Conservation (phyloP, 2,797 vertebrate species). For the Poecilia picta region DNA sequence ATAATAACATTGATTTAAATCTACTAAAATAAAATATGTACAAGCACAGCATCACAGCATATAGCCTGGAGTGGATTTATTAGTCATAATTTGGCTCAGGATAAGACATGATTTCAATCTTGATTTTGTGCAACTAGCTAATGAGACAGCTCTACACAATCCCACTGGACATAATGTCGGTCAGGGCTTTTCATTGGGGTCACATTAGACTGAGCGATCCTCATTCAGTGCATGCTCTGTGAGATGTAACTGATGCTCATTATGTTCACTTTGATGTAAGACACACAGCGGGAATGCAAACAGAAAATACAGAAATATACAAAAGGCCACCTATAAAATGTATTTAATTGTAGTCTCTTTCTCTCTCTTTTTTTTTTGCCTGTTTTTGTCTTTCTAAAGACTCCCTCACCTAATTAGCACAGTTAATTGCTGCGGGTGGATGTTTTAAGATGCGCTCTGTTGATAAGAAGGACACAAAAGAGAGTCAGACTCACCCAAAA, state of each 20-base stretch:
- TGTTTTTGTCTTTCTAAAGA: neutral
- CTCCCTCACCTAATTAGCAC: neutral
- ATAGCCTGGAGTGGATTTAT: neutral
- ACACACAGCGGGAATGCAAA: neutral
- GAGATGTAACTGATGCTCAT: slow-evolving; percentile 18
- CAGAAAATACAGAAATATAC: neutral
- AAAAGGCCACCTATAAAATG: neutral
- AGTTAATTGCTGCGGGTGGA: neutral
- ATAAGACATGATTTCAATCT: slow-evolving; percentile 54
- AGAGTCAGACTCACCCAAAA: slow-evolving; percentile 71
- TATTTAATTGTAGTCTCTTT: neutral
- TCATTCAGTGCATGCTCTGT: slow-evolving; percentile 12
- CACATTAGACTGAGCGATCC: slow-evolving; percentile 26
- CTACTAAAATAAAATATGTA: neutral
- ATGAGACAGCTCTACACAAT: slow-evolving; percentile 55
- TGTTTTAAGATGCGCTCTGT: neutral
- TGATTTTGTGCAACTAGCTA: slow-evolving; percentile 55
- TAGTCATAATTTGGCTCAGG: slow-evolving; percentile 11
- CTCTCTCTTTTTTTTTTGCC: neutral
- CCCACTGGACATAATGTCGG: slow-evolving; percentile 61
- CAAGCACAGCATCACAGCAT: neutral
- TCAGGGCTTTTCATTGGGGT: slow-evolving; percentile 60
- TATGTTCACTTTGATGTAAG: slow-evolving; percentile 12
- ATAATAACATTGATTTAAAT: neutral
- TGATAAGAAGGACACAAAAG: neutral